These are phyloP conservation scores for Anthrax anthrax DNA, from an alignment of 2,888 invertebrate genomes.

Conservation along the genomic window DNA sequence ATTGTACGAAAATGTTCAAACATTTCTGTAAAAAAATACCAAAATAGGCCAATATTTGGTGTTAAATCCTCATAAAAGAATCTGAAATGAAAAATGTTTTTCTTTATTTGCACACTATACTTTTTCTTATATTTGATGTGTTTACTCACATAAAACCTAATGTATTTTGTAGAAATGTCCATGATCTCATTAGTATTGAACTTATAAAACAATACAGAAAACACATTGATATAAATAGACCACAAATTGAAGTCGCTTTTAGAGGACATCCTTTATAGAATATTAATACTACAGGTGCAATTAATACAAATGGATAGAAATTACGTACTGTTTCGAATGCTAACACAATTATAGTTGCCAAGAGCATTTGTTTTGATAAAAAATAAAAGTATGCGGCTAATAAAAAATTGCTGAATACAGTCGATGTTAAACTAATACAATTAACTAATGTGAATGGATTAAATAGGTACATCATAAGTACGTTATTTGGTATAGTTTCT, in stretches of 20 bases:
- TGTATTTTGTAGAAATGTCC: conserved; percentile 52
- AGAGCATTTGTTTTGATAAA: conserved; percentile 48
- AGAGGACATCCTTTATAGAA: conserved; percentile 13
- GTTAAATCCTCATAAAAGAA: conserved; percentile 83
- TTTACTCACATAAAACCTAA: conserved; percentile 67
- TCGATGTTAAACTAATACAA: conserved; percentile 80
- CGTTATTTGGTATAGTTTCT: conserved; percentile 45
- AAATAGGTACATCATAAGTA: conserved; percentile 65
- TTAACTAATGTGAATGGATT: conserved; percentile 79
- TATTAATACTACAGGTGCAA: conserved; percentile 63
- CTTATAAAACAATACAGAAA: conserved; percentile 17
- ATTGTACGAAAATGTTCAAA: conserved; percentile 95
- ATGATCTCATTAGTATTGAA: conserved; percentile 47
- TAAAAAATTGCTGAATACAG: conserved; percentile 76
- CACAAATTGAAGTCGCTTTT: conserved; percentile 11
- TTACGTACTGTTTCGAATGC: conserved; percentile 71
- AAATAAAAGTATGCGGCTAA: conserved; percentile 56
- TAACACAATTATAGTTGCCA: conserved; percentile 50
- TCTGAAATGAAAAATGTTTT: conserved; percentile 45
- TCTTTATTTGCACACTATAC: no score
- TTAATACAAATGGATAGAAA: conserved; percentile 64
- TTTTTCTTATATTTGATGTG: no score
- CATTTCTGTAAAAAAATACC: conserved; percentile 99
- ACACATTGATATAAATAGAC: conserved; percentile 17
- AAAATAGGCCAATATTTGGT: conserved; percentile 95